Conservation (phyloP, 2,113 vertebrate species). For the Pteropus alecto region DNA sequence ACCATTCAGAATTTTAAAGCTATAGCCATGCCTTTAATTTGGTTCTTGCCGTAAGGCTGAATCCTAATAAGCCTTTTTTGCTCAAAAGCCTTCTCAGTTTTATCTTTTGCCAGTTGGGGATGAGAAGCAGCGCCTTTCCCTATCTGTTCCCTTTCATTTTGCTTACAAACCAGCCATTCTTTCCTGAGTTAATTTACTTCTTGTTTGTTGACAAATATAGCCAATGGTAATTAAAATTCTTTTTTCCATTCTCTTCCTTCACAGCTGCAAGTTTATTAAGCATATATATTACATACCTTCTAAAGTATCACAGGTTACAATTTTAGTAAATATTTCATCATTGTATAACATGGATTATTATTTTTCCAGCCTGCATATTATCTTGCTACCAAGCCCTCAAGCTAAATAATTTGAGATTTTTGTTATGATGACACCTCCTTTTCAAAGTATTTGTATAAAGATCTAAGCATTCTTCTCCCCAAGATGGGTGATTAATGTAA, state of each 20-base stretch:
- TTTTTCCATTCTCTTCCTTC: neutral
- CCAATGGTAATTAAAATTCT: neutral
- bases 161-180: neutral
- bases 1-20: neutral
- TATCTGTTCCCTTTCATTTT: neutral
- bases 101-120: neutral
- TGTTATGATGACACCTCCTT: neutral
- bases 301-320: neutral
- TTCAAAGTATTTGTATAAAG: neutral
- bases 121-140: neutral
- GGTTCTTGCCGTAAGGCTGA: neutral
- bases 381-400: neutral
- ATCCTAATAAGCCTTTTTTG: neutral
- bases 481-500: neutral
- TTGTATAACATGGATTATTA: neutral
- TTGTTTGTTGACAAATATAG: neutral
- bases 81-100: neutral
- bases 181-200: neutral
- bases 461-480: neutral
- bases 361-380: neutral
- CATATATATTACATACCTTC: neutral
- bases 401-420: neutral
- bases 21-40: neutral
- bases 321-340: neutral
- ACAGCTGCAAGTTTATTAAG: neutral